Base-by-base conservation (phyloP, 2,113 vertebrate species). In the Silurus glanis region DNA sequence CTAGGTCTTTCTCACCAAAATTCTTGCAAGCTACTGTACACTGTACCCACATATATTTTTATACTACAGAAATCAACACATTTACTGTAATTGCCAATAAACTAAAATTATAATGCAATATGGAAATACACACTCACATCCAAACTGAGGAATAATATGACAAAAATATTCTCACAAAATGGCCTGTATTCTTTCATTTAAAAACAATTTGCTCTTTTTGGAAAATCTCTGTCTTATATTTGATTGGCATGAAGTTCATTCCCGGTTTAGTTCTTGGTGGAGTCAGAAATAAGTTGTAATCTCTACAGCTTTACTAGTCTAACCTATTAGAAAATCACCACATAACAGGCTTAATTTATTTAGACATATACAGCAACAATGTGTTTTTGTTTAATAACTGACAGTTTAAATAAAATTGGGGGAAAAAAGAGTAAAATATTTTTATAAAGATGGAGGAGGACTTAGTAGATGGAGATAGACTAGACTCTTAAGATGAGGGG, bases 401-500 rank as follows among this genome's bases (percentile, higher is more conserved):
- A 37, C 14, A 71, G 45, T 28, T 51, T 75, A 21, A 9, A 75
- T 53, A 23, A 75, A 51, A 56, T 1, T 25, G 12, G 2, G 25
- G 6, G 37, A 37, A 37, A 37, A 37, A 37, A 37, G 37, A 37
- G 37, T 37, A 37, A 37, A 37, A 37, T 37, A 37, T 3, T 37
- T 37, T 37, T 37, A 37, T 37, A 37, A 37, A 37, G 23, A 37
- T 17, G 55, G 69, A 58, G 25, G 21, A 47, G 59, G 10, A 56
- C 28, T 66, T 37, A 85, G 45, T 66, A 87, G 78, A 90, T 92
- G 91, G 92, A 93, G 91, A 90, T 74, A 91, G 90, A 90, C 92
- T 93, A 91, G 93, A 87, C 85, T 82, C 71, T 92, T 93, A 91
- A 93, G 93, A 92, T 91, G 94, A 91, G 95, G 93, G 95, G 95